Percentiles rank a stretch among this genome's conserved stretches.
Conservation (phyloP, 2,113 vertebrate genomes). For the Quiscalus mexicanus region DNA sequence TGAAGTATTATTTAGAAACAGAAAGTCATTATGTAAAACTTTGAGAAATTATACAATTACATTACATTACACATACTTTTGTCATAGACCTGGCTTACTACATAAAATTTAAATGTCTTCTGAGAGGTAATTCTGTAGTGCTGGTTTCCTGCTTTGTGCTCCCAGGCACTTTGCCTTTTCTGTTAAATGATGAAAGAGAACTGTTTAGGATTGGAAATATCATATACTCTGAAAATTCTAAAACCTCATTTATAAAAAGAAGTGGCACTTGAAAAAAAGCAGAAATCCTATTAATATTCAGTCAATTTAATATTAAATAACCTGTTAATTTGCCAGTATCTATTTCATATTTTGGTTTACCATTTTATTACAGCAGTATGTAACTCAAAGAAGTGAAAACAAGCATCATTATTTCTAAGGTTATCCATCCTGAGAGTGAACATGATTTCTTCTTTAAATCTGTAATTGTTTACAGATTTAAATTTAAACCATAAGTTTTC, state of each 20-base stretch:
- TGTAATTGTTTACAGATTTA: background rate
- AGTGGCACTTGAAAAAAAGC: background rate
- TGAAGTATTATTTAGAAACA: conserved; percentile 47
- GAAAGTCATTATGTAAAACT: conserved; percentile 56
- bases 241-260: background rate
- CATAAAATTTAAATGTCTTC: conserved; percentile 29
- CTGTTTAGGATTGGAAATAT: background rate
- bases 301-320: background rate
- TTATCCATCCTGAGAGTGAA: background rate
- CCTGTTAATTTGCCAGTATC: background rate
- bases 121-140: background rate
- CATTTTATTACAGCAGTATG: background rate
- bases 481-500: background rate
- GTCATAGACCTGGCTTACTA: conserved; percentile 7
- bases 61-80: conserved; percentile 28
- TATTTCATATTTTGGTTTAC: background rate
- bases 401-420: background rate
- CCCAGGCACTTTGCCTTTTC: background rate
- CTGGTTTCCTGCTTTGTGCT: background rate
- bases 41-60: conserved; percentile 53
- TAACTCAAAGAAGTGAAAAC: background rate
- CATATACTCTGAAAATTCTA: background rate
- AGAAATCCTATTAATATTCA: background rate
- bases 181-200: background rate
- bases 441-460: background rate